Conservation (phyloP, 2,797 vertebrate species). For the Catamblyrhynchus diadema region DNA sequence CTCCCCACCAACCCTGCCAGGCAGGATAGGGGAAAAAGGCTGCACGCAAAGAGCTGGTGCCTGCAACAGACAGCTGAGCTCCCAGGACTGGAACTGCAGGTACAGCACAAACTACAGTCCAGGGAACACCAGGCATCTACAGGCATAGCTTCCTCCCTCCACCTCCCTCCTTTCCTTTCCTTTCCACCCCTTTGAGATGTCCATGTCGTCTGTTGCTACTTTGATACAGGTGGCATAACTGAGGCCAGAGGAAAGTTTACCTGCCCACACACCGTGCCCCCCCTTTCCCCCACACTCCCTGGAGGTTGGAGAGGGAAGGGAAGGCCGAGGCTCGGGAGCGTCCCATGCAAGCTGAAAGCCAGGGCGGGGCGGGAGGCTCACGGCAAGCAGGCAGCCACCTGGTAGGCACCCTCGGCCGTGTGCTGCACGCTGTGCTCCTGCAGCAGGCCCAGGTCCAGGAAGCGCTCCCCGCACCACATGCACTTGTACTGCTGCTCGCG, state of each 20-base stretch:
- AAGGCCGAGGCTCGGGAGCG: background rate
- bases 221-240: accelerated
- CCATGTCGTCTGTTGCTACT: accelerated
- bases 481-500: constrained; percentile 97
- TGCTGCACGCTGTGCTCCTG: constrained; percentile 98
- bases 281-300: background rate
- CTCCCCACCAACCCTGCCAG: accelerated
- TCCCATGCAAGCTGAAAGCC: background rate
- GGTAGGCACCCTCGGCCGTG: constrained; percentile 87
- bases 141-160: background rate
- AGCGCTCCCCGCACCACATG: constrained; percentile 96
- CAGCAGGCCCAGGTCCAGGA: constrained; percentile 90
- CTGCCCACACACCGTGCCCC: background rate
- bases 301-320: background rate
- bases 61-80: background rate
- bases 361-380: background rate
- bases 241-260: background rate
- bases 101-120: background rate
- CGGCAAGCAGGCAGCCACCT: constrained; percentile 88
- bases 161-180: background rate
- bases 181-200: background rate
- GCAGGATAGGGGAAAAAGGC: background rate
- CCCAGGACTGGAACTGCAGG: background rate
- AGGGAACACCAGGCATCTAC: background rate
- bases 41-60: accelerated